Evolutionary conservation across 2,888 invertebrate genomes (phyloP).

Genomic region (Drosophila seclusa): DNA sequence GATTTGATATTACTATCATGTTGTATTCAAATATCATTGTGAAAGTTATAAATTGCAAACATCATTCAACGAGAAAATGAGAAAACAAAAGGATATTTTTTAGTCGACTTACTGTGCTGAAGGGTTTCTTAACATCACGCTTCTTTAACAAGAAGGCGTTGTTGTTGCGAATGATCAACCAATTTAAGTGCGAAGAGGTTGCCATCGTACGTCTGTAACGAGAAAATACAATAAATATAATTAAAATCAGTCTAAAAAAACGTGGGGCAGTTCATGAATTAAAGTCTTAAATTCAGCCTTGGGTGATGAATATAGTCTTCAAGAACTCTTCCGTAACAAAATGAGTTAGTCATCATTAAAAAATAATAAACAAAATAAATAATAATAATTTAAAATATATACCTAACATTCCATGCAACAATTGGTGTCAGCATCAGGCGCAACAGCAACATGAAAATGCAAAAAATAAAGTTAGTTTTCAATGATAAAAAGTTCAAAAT

Average conservation of each 20-base stretch:
- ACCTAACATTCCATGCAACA: constrained; percentile 25
- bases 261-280: not conserved
- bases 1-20: constrained; percentile 77
- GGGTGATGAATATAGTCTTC: constrained; percentile 86
- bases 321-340: constrained; percentile 83
- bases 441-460: constrained; percentile 33
- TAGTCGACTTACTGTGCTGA: constrained; percentile 82
- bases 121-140: constrained; percentile 85
- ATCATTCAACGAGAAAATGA: constrained; percentile 40
- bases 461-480: constrained; percentile 24
- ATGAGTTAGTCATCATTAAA: constrained; percentile 79
- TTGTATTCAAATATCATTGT: constrained; percentile 84
- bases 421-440: constrained; percentile 11
- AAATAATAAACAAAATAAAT: not conserved
- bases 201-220: constrained; percentile 83
- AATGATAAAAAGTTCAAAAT: not conserved
- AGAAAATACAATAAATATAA: not conserved
- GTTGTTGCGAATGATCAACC: constrained; percentile 85
- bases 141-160: constrained; percentile 85
- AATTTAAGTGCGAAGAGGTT: constrained; percentile 85
- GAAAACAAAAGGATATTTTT: not conserved
- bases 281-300: constrained; percentile 76
- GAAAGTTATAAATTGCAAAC: constrained; percentile 76
- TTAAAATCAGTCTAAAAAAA: not conserved
- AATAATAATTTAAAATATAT: constrained; percentile 2